Conservation (phyloP, 2,888 invertebrate species). For the Crossocerus cetratus region DNA sequence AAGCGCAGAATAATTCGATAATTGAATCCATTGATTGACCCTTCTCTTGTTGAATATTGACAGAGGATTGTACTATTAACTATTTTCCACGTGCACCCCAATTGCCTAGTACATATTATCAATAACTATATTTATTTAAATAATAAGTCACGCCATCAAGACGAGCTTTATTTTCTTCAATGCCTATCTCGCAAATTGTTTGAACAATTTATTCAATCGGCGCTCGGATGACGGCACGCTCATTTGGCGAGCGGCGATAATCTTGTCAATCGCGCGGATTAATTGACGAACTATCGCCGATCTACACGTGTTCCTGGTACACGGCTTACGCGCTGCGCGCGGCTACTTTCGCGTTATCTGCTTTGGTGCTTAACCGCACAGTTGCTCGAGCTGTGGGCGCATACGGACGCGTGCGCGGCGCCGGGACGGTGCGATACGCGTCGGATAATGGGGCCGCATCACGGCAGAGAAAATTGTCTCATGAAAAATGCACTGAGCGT, state of each 20-base stretch:
- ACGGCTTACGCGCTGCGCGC: constrained; percentile 23
- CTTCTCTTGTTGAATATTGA: no score
- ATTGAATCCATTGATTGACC: no score
- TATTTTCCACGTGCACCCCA: no score
- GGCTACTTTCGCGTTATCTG: constrained; percentile 1
- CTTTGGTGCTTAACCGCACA: constrained; percentile 1
- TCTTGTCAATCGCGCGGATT: constrained; percentile 53
- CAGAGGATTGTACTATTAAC: no score
- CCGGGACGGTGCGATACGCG: constrained; percentile 48
- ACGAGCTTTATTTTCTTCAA: no score
- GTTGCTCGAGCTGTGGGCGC: constrained; percentile 1
- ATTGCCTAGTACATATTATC: no score
- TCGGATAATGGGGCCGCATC: constrained; percentile 62
- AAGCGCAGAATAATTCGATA: no score
- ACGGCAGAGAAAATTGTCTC: constrained; percentile 69
- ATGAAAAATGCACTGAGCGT: constrained; percentile 67
- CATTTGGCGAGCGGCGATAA: constrained; percentile 23
- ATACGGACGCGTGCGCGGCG: constrained; percentile 7
- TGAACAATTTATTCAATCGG: no score
- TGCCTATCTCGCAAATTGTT: no score
- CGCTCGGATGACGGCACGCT: constrained; percentile 12
- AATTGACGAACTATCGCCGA: constrained; percentile 64
- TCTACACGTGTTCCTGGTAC: constrained; percentile 65
- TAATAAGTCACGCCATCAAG: no score
- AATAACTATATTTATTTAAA: no score